A percentile compares a stretch with the other conserved stretches of the same genome.
phyloP scores from a whole-genome alignment of 2,797 vertebrate genomes.

The Todus mexicanus region DNA sequence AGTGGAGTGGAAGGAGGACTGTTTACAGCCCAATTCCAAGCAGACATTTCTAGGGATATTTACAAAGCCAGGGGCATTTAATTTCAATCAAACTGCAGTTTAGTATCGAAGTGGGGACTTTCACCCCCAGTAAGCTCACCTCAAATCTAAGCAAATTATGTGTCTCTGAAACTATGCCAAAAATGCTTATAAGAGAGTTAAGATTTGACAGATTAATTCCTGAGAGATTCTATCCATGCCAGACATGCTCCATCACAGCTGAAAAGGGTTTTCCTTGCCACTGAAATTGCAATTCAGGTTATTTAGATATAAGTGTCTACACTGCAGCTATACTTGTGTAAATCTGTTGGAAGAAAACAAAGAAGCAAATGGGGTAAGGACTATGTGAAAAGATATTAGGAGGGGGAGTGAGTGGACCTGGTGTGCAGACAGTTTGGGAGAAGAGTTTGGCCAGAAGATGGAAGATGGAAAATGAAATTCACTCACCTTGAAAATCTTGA shows the following conservation, averaged over 20 bases:
- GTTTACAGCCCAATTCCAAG: not conserved
- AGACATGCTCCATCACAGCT: not conserved
- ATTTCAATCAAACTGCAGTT: not conserved
- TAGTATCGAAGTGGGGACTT: not conserved
- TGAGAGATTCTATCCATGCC: not conserved
- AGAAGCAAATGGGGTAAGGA: not conserved
- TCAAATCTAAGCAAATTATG: not conserved
- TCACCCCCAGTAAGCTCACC: not conserved
- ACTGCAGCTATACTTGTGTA: not conserved
- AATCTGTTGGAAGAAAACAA: not conserved
- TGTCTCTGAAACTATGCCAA: not conserved
- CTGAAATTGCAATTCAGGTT: not conserved
- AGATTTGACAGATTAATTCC: not conserved
- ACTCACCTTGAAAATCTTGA: not conserved
- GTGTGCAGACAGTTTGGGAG: not conserved
- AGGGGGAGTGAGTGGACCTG: not conserved
- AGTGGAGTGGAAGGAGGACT: rapidly evolving
- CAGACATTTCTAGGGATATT: not conserved
- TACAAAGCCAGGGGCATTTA: not conserved
- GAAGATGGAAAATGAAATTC: not conserved
- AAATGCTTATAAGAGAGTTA: not conserved
- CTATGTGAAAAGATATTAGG: not conserved
- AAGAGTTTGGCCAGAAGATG: not conserved
- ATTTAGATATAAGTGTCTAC: not conserved
- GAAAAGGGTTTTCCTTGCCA: not conserved